phyloP scores from a whole-genome alignment of 2,888 invertebrate genomes.

The Clostera curtula region DNA sequence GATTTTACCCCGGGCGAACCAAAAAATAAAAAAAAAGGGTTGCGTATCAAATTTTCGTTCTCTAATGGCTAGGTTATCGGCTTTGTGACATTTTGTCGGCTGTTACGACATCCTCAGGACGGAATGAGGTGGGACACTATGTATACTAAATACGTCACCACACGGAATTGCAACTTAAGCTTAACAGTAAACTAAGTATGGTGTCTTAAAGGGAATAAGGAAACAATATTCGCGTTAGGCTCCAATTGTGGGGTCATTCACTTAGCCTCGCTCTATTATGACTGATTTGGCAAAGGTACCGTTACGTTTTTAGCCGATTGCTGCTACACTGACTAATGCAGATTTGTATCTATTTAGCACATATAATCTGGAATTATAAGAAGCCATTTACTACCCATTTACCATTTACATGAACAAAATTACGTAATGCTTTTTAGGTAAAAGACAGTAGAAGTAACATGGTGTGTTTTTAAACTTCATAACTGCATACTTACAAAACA shows the following conservation, averaged over 20 bases:
- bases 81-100: too few relatives aligned
- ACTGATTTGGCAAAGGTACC: constrained; percentile 59
- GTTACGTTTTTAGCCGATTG: constrained; percentile 48
- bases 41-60: too few relatives aligned
- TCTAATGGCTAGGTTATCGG: too few relatives aligned
- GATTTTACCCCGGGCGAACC: too few relatives aligned
- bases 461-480: too few relatives aligned
- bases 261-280: constrained; percentile 41
- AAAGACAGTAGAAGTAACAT: too few relatives aligned
- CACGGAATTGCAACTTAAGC: too few relatives aligned
- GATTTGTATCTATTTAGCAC: neutral
- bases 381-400: neutral
- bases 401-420: neutral
- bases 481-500: too few relatives aligned
- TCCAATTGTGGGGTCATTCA: constrained; percentile 53
- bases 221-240: constrained; percentile 22
- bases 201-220: constrained; percentile 16
- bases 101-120: too few relatives aligned
- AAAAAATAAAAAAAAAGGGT: too few relatives aligned
- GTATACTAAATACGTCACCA: too few relatives aligned
- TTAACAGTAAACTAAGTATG: constrained; percentile 13
- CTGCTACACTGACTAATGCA: constrained; percentile 14
- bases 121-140: too few relatives aligned
- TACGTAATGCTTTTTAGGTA: neutral
- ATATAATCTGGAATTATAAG: neutral